A percentile compares a stretch with the other conserved stretches of the same genome.
Evolutionary conservation across 1,140 invertebrate genomes (phyloP).

Genomic region (Ruditapes philippinarum): DNA sequence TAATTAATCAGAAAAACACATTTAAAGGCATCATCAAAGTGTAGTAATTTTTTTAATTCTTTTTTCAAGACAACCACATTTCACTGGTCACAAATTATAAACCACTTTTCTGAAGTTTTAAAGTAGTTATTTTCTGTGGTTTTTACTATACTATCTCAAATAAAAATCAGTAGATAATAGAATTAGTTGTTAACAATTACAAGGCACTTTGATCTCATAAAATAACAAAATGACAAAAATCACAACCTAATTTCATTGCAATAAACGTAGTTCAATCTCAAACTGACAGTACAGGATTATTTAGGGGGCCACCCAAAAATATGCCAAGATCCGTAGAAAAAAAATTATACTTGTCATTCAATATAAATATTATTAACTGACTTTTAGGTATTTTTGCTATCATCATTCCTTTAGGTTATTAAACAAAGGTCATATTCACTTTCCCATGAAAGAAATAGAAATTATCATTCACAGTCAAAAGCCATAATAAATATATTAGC

Average conservation of each 20-base stretch:
- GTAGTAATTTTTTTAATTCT: too few relatives aligned
- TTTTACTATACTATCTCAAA: background rate
- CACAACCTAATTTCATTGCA: background rate
- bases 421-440: constrained; percentile 6
- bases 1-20: too few relatives aligned
- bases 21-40: too few relatives aligned
- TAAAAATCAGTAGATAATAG: background rate
- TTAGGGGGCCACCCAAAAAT: too few relatives aligned
- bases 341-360: too few relatives aligned
- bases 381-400: background rate
- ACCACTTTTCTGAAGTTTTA: background rate
- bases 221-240: background rate
- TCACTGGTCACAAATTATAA: background rate
- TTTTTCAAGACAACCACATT: constrained; percentile 1
- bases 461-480: background rate
- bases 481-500: background rate
- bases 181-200: background rate
- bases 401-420: constrained; percentile 14
- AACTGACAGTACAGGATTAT: background rate
- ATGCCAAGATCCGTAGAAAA: background rate
- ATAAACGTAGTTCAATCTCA: background rate
- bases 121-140: background rate
- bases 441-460: background rate
- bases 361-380: too few relatives aligned
- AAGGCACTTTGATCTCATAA: background rate